phyloP scores from a whole-genome alignment of 2,888 invertebrate species.

The Erynnis tages region DNA sequence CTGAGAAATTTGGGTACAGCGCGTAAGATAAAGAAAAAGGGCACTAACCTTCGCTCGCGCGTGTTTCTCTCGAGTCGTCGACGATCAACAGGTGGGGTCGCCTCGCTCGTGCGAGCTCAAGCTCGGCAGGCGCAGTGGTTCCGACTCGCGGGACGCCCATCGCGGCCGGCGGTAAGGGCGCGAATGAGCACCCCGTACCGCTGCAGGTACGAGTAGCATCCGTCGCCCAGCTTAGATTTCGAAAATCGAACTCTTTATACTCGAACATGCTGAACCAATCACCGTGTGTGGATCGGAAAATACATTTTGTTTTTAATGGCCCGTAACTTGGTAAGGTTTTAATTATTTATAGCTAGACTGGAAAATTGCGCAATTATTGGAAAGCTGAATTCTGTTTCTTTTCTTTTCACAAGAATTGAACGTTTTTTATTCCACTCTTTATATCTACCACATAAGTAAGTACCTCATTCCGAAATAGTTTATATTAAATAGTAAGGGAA shows the following conservation, averaged over 20 bases:
- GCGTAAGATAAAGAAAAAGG: slow-evolving; percentile 19
- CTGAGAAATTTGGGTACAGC: no score
- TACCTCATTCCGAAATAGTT: no score
- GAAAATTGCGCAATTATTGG: no score
- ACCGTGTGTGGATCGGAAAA: neutral
- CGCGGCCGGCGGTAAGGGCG: slow-evolving; percentile 71
- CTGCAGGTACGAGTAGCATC: slow-evolving; percentile 14
- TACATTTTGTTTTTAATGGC: neutral
- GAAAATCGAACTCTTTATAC: slow-evolving; percentile 20
- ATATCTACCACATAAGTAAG: no score
- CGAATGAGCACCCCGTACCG: slow-evolving; percentile 50
- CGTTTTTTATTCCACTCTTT: no score
- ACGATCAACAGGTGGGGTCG: slow-evolving; percentile 77
- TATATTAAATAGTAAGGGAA: no score
- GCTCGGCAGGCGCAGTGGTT: slow-evolving; percentile 62
- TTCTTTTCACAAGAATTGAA: no score
- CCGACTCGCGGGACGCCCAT: slow-evolving; percentile 70
- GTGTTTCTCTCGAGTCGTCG: slow-evolving; percentile 69
- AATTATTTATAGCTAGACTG: neutral
- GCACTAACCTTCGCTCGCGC: slow-evolving; percentile 65
- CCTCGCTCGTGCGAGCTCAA: slow-evolving; percentile 55
- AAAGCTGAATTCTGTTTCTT: no score
- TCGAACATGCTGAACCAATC: neutral
- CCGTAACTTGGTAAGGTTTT: neutral
- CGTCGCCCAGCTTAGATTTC: slow-evolving; percentile 20